These are phyloP conservation scores for Cirrhinus mrigala DNA, from an alignment of 2,797 vertebrate genomes.

Conservation along the genomic window DNA sequence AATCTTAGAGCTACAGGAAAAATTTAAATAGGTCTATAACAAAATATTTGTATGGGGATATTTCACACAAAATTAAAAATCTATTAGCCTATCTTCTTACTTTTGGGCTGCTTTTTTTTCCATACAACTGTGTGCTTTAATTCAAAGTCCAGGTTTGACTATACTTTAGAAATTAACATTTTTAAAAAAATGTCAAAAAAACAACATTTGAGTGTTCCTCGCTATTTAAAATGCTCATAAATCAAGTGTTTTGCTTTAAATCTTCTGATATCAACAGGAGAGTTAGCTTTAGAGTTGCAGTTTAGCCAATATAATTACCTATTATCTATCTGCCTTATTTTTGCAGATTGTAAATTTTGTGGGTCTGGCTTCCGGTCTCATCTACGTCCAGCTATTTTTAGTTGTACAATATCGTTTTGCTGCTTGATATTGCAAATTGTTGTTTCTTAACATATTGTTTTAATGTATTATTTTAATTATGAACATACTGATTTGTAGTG, in stretches of 20 bases:
- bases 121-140: too few relatives aligned
- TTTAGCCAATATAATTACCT: not conserved
- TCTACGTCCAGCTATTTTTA: too few relatives aligned
- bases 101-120: not conserved
- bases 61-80: slow-evolving; percentile 21
- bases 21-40: not conserved
- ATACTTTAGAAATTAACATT: not conserved
- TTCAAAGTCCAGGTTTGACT: not conserved
- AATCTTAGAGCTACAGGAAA: not conserved
- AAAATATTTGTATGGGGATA: not conserved
- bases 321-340: too few relatives aligned
- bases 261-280: not conserved
- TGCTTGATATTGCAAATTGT: too few relatives aligned
- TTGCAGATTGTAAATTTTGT: too few relatives aligned
- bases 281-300: not conserved
- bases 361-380: too few relatives aligned
- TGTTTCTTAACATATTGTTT: too few relatives aligned
- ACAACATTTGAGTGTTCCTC: too few relatives aligned
- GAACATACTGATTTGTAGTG: too few relatives aligned
- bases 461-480: too few relatives aligned
- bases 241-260: not conserved
- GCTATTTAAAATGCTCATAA: not conserved
- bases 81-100: too few relatives aligned
- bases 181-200: not conserved
- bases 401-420: too few relatives aligned